Percentiles rank a stretch among this genome's conserved stretches.
Conservation (phyloP, 2,797 vertebrate species). For the Scolopax rusticola region DNA sequence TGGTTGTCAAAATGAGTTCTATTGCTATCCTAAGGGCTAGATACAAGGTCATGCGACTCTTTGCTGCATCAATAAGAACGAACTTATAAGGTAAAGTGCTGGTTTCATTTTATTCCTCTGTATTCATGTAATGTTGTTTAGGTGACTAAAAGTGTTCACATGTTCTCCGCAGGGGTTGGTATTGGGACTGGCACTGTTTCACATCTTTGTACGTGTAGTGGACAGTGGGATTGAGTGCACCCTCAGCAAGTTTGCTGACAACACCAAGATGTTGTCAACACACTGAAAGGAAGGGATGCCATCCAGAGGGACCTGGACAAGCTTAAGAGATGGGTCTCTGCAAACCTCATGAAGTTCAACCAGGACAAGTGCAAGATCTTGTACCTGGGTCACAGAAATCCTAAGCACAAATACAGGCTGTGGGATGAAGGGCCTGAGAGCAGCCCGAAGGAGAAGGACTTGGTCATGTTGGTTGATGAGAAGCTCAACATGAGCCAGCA, state of each 20-base stretch:
- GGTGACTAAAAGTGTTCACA: background rate
- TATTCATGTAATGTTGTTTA: background rate
- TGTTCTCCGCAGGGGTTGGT: background rate
- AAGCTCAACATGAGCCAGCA: too few species aligned
- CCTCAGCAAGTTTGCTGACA: background rate
- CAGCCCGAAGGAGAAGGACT: background rate
- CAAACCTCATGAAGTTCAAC: background rate
- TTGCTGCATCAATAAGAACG: slow-evolving; percentile 38
- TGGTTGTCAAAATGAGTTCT: slow-evolving; percentile 2
- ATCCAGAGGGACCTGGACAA: background rate
- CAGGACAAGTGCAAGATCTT: background rate
- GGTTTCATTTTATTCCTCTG: slow-evolving; percentile 20
- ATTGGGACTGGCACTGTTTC: background rate
- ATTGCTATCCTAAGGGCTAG: slow-evolving; percentile 1
- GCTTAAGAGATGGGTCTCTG: background rate
- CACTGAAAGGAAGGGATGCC: background rate
- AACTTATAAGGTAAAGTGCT: slow-evolving; percentile 42
- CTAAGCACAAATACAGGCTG: background rate
- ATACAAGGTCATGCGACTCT: slow-evolving; percentile 39
- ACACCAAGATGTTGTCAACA: background rate
- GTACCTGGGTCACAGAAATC: background rate
- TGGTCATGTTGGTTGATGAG: background rate
- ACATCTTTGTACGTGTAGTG: background rate
- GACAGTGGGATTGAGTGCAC: background rate
- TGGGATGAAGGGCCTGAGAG: background rate